Conservation (phyloP, 2,797 vertebrate genomes). For the Cyclopterus lumpus region DNA sequence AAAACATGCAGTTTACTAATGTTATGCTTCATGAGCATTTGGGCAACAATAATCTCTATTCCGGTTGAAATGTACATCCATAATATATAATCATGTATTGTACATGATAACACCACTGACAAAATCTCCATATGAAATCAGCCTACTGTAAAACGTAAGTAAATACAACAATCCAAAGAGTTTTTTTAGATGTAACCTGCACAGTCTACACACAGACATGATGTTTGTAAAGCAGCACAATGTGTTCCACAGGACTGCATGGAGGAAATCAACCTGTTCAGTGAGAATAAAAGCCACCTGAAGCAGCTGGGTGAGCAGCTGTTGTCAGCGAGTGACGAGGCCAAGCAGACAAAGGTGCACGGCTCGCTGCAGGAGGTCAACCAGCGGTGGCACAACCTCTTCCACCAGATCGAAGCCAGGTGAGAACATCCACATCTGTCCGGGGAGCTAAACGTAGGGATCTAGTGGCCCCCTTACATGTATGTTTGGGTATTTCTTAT, state of each 20-base stretch:
- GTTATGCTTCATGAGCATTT: background rate
- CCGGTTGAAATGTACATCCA: background rate
- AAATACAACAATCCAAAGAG: background rate
- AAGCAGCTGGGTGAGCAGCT: slow-evolving; percentile 93
- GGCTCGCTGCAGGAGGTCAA: slow-evolving; percentile 90
- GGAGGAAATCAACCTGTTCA: slow-evolving; percentile 95
- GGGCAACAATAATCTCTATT: background rate
- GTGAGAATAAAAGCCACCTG: slow-evolving; percentile 92
- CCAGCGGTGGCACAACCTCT: slow-evolving; percentile 93
- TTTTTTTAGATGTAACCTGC: background rate
- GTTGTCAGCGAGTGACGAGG: slow-evolving; percentile 87
- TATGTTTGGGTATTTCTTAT: background rate
- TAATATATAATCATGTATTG: background rate
- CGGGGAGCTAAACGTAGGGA: background rate
- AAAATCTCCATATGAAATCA: background rate
- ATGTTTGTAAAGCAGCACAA: background rate
- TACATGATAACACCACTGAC: background rate
- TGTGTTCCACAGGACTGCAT: slow-evolving; percentile 89
- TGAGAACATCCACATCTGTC: slow-evolving; percentile 73
- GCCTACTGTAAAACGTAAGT: background rate
- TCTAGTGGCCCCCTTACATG: background rate
- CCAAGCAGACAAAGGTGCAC: slow-evolving; percentile 86
- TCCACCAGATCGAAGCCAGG: slow-evolving; percentile 92
- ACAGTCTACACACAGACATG: background rate
- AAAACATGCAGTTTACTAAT: background rate